A percentile compares a stretch with the other conserved stretches of the same genome.
Conservation (phyloP, 2,888 invertebrate species). For the Peribatodes rhomboidaria region DNA sequence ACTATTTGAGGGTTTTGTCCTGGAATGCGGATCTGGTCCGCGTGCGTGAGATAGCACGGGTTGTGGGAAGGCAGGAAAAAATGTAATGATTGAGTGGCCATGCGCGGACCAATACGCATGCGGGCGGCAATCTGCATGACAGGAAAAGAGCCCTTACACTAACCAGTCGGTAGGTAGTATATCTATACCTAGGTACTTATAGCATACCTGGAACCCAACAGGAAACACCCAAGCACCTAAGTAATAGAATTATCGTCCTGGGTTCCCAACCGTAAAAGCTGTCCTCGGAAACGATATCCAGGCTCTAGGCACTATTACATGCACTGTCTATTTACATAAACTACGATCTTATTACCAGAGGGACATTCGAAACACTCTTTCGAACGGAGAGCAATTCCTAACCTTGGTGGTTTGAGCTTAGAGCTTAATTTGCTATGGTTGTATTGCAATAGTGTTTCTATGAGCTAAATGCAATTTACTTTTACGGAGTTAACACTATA, state of each 20-base stretch:
- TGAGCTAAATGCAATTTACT: neutral
- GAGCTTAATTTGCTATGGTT: neutral
- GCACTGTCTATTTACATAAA: slow-evolving; percentile 6
- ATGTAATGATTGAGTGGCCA: no score
- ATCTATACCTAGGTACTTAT: no score
- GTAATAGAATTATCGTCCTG: slow-evolving; percentile 1
- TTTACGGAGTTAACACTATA: neutral
- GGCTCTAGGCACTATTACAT: slow-evolving; percentile 10
- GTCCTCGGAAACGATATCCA: slow-evolving; percentile 27
- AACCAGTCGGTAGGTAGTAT: no score
- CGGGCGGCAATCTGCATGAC: no score
- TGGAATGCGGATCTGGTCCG: no score
- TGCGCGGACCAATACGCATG: no score
- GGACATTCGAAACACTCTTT: neutral
- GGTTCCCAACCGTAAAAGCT: slow-evolving; percentile 26
- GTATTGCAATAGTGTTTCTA: neutral
- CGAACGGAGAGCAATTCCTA: neutral
- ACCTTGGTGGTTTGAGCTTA: neutral
- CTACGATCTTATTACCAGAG: slow-evolving; percentile 3
- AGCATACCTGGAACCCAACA: slow-evolving; percentile 5
- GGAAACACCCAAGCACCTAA: slow-evolving; percentile 27
- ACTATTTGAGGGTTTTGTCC: no score
- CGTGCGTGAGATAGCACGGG: no score
- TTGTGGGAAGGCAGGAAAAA: no score
- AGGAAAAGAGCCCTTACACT: no score